A percentile compares a stretch with the other conserved stretches of the same genome.
Conservation (phyloP, 2,888 invertebrate species). For the Taphrorychus bicolor region DNA sequence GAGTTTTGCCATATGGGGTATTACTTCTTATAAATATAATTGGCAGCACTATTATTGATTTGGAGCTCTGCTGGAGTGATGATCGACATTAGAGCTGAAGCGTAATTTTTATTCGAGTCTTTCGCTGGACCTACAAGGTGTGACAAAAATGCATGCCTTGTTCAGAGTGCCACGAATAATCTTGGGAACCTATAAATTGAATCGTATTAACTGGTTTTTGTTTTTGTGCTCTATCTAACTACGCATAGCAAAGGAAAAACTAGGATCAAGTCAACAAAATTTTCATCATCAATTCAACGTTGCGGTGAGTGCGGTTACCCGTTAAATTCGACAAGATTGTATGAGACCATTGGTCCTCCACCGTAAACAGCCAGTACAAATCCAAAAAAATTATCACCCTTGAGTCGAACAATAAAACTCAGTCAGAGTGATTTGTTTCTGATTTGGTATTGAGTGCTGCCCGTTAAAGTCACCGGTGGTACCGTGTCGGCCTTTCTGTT, state of each 20-base stretch:
- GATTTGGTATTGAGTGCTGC: slow-evolving; percentile 37
- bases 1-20: too few relatives aligned
- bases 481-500: slow-evolving; percentile 27
- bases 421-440: slow-evolving; percentile 49
- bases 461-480: slow-evolving; percentile 23
- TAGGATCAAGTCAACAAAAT: slow-evolving; percentile 1
- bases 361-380: not conserved
- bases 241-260: slow-evolving; percentile 16
- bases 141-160: slow-evolving; percentile 26
- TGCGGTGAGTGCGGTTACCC: slow-evolving; percentile 10
- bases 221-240: slow-evolving; percentile 20
- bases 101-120: not conserved
- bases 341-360: not conserved
- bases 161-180: slow-evolving; percentile 22
- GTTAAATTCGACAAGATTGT: not conserved
- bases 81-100: not conserved
- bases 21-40: too few relatives aligned
- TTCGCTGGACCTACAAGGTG: slow-evolving; percentile 21
- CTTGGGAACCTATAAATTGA: slow-evolving; percentile 36
- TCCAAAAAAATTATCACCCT: not conserved
- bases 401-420: slow-evolving; percentile 45
- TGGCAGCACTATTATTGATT: too few relatives aligned
- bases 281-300: slow-evolving; percentile 4
- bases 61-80: too few relatives aligned
- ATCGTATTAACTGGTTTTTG: slow-evolving; percentile 27